phyloP scores from a whole-genome alignment of 2,113 vertebrate genomes.

The Lepisosteus oculatus region DNA sequence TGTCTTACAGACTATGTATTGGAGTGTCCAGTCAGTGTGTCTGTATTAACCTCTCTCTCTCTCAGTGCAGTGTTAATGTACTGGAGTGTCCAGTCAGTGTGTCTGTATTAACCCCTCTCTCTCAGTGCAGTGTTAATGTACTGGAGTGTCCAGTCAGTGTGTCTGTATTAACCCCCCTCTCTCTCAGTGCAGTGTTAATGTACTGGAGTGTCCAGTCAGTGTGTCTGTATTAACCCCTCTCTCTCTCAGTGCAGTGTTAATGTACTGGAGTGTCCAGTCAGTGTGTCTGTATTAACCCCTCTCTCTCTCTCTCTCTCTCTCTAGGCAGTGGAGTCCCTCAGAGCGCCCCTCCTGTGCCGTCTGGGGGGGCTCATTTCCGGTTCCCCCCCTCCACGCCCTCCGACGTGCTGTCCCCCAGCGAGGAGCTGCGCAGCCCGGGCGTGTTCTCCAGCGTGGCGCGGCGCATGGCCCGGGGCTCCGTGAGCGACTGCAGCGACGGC shows the following conservation, averaged over 20 bases:
- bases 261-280: slow-evolving; percentile 15
- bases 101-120: no score
- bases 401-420: slow-evolving; percentile 78
- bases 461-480: slow-evolving; percentile 77
- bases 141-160: no score
- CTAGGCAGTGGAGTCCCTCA: slow-evolving; percentile 81
- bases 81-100: no score
- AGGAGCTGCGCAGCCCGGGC: slow-evolving; percentile 82
- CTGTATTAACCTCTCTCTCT: no score
- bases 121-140: no score
- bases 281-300: no score
- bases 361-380: slow-evolving; percentile 78
- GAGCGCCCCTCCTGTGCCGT: slow-evolving; percentile 82
- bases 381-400: slow-evolving; percentile 85
- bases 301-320: neutral
- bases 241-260: no score
- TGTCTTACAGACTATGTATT: neutral
- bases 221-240: neutral
- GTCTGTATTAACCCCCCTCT: no score
- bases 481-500: slow-evolving; percentile 88
- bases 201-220: slow-evolving; percentile 13
- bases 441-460: slow-evolving; percentile 75
- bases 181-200: neutral
- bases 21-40: slow-evolving; percentile 9
- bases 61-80: no score